Evolutionary conservation across 2,797 vertebrate genomes (phyloP).

Genomic region (Masticophis lateralis): DNA sequence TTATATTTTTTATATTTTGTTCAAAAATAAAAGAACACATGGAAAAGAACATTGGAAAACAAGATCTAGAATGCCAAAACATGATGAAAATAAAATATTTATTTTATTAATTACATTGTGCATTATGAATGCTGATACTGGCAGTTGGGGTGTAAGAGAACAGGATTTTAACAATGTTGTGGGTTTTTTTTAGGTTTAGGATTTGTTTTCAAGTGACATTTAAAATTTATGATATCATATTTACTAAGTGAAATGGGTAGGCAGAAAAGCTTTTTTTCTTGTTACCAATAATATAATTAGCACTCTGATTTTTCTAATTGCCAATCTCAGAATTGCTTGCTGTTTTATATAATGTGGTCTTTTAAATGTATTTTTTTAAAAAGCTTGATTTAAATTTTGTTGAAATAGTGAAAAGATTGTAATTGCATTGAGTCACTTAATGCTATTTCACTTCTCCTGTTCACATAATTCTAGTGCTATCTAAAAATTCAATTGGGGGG

Average conservation of each 20-base stretch:
- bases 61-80: background rate
- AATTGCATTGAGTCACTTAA: background rate
- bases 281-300: constrained; percentile 3
- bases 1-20: background rate
- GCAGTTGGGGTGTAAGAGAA: background rate
- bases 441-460: background rate
- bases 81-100: background rate
- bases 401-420: background rate
- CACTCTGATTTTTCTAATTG: background rate
- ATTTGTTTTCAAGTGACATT: background rate
- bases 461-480: background rate
- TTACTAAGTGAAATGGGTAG: background rate
- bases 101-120: background rate
- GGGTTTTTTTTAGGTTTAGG: background rate
- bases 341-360: background rate
- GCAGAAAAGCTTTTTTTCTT: background rate
- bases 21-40: background rate
- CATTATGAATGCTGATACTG: background rate
- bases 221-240: background rate
- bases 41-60: background rate
- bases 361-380: background rate
- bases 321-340: background rate
- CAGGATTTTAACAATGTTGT: background rate
- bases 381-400: background rate
- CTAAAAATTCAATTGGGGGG: too few species aligned